These are phyloP conservation scores for Paraescarpia echinospica DNA, from an alignment of 1,140 invertebrate genomes.

Conservation along the genomic window DNA sequence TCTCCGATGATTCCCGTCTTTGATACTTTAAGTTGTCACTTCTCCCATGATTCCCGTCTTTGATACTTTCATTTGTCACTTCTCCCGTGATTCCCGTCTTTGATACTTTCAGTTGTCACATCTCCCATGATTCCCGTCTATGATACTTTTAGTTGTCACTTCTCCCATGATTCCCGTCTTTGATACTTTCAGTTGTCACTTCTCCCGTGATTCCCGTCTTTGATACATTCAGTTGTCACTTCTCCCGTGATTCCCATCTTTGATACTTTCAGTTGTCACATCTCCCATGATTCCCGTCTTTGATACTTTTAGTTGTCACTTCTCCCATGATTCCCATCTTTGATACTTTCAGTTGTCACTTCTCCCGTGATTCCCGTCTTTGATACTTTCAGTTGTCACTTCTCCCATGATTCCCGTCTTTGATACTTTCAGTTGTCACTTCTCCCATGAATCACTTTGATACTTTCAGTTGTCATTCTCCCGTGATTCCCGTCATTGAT, in stretches of 20 bases:
- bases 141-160: conserved; percentile 62
- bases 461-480: conserved; percentile 69
- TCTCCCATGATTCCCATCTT: conserved; percentile 85
- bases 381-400: conserved; percentile 66
- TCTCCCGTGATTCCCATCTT: conserved; percentile 85
- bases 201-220: conserved; percentile 85
- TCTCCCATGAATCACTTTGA: conserved; percentile 76
- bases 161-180: conserved; percentile 85
- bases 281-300: conserved; percentile 85
- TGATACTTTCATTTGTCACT: conserved; percentile 66
- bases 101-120: conserved; percentile 66
- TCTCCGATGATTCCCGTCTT: conserved; percentile 85
- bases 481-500: conserved; percentile 73
- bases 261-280: conserved; percentile 66
- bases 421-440: conserved; percentile 66
- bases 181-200: conserved; percentile 66
- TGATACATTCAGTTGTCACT: conserved; percentile 66
- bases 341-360: conserved; percentile 66
- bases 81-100: conserved; percentile 85
- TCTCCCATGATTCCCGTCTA: conserved; percentile 87
- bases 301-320: conserved; percentile 66
- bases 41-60: conserved; percentile 85
- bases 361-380: conserved; percentile 85
- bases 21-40: conserved; percentile 66
- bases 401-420: conserved; percentile 85